Base-by-base conservation (phyloP, 2,113 vertebrate species). In the Dasyurus viverrinus region DNA sequence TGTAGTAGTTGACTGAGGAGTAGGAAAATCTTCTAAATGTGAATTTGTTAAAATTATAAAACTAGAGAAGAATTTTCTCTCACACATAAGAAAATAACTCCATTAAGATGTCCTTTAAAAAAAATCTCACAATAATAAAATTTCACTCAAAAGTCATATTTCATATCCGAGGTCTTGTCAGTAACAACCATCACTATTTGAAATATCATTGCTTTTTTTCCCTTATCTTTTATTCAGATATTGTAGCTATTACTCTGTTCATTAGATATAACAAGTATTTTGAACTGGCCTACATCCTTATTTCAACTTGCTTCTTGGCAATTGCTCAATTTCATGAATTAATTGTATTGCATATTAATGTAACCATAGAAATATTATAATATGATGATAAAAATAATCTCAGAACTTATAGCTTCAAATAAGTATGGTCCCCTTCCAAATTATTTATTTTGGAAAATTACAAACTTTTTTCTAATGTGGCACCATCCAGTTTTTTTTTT, bases 271-370 rank as follows among this genome's bases (percentile, higher is more conserved):
- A 52, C 68, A 96, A 93, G 84, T 16, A 68, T 53, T 91, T 95
- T 53, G 93, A 92, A 90, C 91, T 55, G 91, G 54, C 7, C 90
- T 42, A 10, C 46, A 6, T 54, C 53, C 68, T n/a, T 91, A 27
- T 76, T 93, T 84, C 91, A 91, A 94, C 46, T 91, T 92, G 52
- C 25, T 95, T 42, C 68, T 47, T 89, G 48, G 89, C 90, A 68
- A 22, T 92, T 93, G 23, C 11, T 76, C 93, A 25, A 53, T 89
- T 84, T 53, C 42, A 94, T 84, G 68, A 84, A 84, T 84, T 84
- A 84, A 42, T 84, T 84, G n/a, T 42, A 84, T 22, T 84, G 42
- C 68, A 84, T 23, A 84, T 84, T 84, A 84, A 84, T 84, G 68
- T 84, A 84, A 84, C 68, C 68, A 76, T 76, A 84, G 68, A 84